Base-by-base conservation (phyloP, 2,888 invertebrate species). In the Abscondita cerata region DNA sequence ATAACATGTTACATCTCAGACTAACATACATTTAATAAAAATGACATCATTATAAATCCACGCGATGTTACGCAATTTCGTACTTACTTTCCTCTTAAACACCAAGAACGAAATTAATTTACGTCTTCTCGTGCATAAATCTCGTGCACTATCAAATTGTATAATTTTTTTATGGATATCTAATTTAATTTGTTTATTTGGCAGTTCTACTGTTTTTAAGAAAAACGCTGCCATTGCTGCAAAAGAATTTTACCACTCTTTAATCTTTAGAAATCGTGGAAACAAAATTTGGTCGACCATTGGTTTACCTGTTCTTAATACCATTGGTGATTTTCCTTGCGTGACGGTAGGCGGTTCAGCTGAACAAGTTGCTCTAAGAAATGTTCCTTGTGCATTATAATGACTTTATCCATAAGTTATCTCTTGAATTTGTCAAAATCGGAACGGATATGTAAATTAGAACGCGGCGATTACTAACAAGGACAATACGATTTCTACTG, bases 241-340 rank as follows among this genome's bases (percentile, higher is more conserved):
- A 38, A 38, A 2, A 38, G 9, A 38, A 38, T 25, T 25, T 2
- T 25, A 25, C 25, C 25, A 25, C 25, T 25, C 25, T 25, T 4
- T 2, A 25, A 47, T 16, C 13, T 40, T 51, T 34, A 51, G 16
- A 51, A 46, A 51, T 15, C 36, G n/a, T 15, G 13, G 5, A 41
- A 15, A 51, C 13, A 3, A 18, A 19, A 19, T 34, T 46, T 34
- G 31, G 44, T 8, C 58, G 46, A 57, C 62, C 52, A 69, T 70
- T 71, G 72, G 69, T 67, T 58, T 67, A 67, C 68, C 66, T 66
- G 70, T 62, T 67, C 68, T 66, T 70, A 68, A 72, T 74, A 71
- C 59, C 68, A 79, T 80, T 80, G 78, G 79, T 72, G 74, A 71
- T 66, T 67, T 68, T 70, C 73, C 75, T 80, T 76, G 77, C 80